These are phyloP conservation scores for Apogon hyalosoma DNA, from an alignment of 2,797 vertebrate genomes.

Conservation along the genomic window DNA sequence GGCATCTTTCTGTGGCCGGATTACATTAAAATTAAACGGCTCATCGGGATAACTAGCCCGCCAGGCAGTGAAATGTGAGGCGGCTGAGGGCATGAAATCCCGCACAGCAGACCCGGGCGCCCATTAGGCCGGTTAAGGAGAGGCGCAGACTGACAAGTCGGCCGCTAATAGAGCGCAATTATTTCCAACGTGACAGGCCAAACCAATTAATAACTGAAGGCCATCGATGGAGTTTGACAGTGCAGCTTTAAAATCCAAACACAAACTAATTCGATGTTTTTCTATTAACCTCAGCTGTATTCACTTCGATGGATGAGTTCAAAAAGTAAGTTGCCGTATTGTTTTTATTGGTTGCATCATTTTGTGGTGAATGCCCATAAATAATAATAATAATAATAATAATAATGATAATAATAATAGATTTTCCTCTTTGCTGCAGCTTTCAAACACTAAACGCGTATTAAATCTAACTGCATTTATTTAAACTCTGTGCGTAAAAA, in stretches of 20 bases:
- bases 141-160: slow-evolving; percentile 81
- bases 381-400: too few relatives aligned
- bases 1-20: slow-evolving; percentile 75
- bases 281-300: neutral
- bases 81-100: slow-evolving; percentile 63
- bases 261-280: slow-evolving; percentile 3
- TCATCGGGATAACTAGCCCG: slow-evolving; percentile 76
- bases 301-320: too few relatives aligned
- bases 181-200: slow-evolving; percentile 81
- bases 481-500: too few relatives aligned
- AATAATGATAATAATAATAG: too few relatives aligned
- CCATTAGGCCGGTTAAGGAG: slow-evolving; percentile 84
- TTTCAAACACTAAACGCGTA: too few relatives aligned
- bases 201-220: slow-evolving; percentile 76
- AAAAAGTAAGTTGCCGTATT: too few relatives aligned
- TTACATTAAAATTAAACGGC: slow-evolving; percentile 75
- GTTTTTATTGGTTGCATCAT: too few relatives aligned
- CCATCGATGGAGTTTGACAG: slow-evolving; percentile 76
- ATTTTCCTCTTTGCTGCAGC: too few relatives aligned
- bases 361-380: too few relatives aligned
- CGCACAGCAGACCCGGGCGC: slow-evolving; percentile 58
- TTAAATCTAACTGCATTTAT: too few relatives aligned
- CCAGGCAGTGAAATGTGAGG: slow-evolving; percentile 68
- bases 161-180: slow-evolving; percentile 82
- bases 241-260: slow-evolving; percentile 48